These are phyloP conservation scores for Hyles vespertilio DNA, from an alignment of 1,140 invertebrate species.

Conservation along the genomic window DNA sequence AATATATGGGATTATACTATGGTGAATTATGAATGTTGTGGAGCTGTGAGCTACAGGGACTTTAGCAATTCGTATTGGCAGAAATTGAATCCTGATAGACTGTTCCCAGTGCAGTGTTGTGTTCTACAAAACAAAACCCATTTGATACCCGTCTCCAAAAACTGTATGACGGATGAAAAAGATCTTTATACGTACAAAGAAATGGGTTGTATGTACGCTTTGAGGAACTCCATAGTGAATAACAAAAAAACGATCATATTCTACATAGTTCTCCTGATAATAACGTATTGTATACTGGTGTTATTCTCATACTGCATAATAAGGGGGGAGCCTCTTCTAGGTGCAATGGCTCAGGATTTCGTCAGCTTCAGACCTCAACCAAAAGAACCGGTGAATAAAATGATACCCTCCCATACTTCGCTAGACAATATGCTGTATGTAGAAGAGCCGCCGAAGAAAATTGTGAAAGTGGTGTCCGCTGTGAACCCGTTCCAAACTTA, in stretches of 20 bases:
- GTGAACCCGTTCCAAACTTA: conserved; percentile 50
- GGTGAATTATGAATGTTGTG: conserved; percentile 60
- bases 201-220: conserved; percentile 44
- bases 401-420: conserved; percentile 25
- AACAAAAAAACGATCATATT: conserved; percentile 50
- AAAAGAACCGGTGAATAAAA: conserved; percentile 18
- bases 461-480: conserved; percentile 53
- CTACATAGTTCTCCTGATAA: conserved; percentile 34
- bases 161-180: conserved; percentile 34
- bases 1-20: conserved; percentile 53
- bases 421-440: conserved; percentile 51
- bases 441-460: conserved; percentile 52
- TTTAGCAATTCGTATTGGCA: conserved; percentile 47
- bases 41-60: conserved; percentile 41
- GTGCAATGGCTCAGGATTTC: conserved; percentile 20
- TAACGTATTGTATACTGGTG: conserved; percentile 36
- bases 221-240: conserved; percentile 34
- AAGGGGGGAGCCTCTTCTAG: conserved; percentile 45
- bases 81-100: conserved; percentile 32
- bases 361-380: conserved; percentile 20
- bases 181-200: conserved; percentile 27
- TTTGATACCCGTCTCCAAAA: conserved; percentile 36
- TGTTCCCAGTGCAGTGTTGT: conserved; percentile 58
- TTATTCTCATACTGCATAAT: conserved; percentile 55
- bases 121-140: conserved; percentile 36